Evolutionary conservation across 2,113 vertebrate genomes (phyloP), one percentile per base, ranked within the genome.

Genomic region (Hyla sarda): DNA sequence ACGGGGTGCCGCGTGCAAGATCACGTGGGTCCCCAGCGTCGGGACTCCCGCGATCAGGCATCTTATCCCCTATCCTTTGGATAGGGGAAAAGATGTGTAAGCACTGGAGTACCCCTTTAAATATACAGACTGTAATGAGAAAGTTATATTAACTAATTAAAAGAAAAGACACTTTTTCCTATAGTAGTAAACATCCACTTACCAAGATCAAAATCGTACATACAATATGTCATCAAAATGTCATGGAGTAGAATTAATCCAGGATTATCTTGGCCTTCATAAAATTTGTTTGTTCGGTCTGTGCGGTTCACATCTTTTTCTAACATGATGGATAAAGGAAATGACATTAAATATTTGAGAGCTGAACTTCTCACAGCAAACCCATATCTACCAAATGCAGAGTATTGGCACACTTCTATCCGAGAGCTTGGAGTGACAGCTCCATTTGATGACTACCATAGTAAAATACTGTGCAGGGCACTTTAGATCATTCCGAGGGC

Each of bases 181-280:
- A 67, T 3, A 30, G 48, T 67, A 13, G 54, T 28, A 17, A 28
- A 88, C 16, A 88, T 93, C 96, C 96, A 93, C 97, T 97, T 94
- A 97, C 97, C 97, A 85, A 99, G 93, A 90, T 99, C 98, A 62
- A 99, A 99, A 93, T 99, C 96, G 84, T 96, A 98, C 98, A 99
- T 99, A 94, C 98, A 98, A 89, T 98, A 99, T 7, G 98, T 99
- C 98, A 99, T 99, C 90, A 99, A 94, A 95, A 99, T 98, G 92
- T 99, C 98, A 37, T 99, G 96, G 81, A 99, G 96, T 80, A 99
- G 94, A 37, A 96, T 96, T 90, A 99, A 89, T 78, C 97, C 96
- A 5, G 98, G 97, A 92, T 99, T 99, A 91, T 98, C 95, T 82
- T 96, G 93, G 0, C 97, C 98, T 94, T 99, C 97, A 14, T 98